Evolutionary conservation across 2,113 vertebrate genomes (phyloP).

Genomic region (Phocoena sinus): DNA sequence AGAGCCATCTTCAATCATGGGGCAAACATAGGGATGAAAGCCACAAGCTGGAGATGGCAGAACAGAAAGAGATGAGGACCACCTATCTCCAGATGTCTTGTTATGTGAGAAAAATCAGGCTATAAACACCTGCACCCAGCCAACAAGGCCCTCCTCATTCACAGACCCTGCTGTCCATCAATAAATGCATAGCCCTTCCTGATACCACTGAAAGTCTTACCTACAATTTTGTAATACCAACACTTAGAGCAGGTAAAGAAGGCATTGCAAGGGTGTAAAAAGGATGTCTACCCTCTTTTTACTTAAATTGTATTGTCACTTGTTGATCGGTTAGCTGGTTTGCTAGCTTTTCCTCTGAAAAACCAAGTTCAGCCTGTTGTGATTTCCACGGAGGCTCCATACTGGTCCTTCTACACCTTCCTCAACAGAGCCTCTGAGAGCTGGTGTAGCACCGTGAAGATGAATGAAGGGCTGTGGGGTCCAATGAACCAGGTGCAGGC

Average conservation of each 20-base stretch:
- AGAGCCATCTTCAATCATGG: not conserved
- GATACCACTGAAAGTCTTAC: not conserved
- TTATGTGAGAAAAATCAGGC: not conserved
- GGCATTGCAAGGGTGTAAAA: not conserved
- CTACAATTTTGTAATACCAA: not conserved
- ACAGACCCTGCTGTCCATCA: not conserved
- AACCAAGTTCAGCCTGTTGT: not conserved
- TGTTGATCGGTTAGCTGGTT: not conserved
- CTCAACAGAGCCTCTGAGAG: not conserved
- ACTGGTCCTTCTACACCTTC: not conserved
- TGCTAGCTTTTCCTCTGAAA: not conserved
- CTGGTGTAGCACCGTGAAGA: accelerated
- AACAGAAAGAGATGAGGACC: not conserved
- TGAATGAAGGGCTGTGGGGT: not conserved
- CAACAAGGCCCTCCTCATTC: not conserved
- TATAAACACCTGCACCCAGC: not conserved
- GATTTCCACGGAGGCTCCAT: not conserved
- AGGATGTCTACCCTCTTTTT: not conserved
- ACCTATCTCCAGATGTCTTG: not conserved
- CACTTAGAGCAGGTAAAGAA: not conserved
- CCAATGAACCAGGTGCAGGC: accelerated
- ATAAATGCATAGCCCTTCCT: not conserved
- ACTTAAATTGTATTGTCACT: not conserved
- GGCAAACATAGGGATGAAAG: not conserved
- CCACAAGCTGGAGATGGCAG: not conserved